Conservation (phyloP, 2,888 invertebrate genomes). For the Sphecodes monilicornis region DNA sequence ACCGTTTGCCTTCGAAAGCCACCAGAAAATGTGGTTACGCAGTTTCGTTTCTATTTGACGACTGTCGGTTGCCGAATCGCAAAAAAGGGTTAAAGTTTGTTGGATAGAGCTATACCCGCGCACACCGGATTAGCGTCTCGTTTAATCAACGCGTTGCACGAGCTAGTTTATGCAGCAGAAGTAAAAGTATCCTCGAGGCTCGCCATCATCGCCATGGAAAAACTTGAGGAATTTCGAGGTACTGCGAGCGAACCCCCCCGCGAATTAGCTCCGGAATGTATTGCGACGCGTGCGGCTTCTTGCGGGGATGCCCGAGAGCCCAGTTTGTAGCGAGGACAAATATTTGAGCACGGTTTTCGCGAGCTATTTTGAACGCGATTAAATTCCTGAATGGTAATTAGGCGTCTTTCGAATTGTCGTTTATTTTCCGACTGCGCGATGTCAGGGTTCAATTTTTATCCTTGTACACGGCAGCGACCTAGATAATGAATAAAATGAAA, state of each 20-base stretch:
- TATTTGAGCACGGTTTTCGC: neutral
- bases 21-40: too few relatives aligned
- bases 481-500: neutral
- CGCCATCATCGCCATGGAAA: neutral
- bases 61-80: too few relatives aligned
- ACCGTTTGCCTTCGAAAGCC: too few relatives aligned
- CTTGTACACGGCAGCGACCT: neutral
- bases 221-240: neutral
- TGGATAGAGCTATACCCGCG: too few relatives aligned
- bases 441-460: neutral
- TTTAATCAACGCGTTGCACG: neutral
- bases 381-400: neutral
- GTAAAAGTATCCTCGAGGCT: neutral
- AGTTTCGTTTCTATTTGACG: too few relatives aligned
- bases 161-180: neutral
- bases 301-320: neutral
- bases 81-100: too few relatives aligned
- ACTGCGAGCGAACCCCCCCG: neutral
- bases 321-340: slow-evolving; percentile 2
- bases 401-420: neutral
- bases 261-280: neutral
- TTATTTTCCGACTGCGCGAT: neutral
- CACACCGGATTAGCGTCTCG: neutral
- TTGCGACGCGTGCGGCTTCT: neutral
- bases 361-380: neutral